Conservation (phyloP, 2,888 invertebrate genomes). For the Pandemis cinnamomeana region DNA sequence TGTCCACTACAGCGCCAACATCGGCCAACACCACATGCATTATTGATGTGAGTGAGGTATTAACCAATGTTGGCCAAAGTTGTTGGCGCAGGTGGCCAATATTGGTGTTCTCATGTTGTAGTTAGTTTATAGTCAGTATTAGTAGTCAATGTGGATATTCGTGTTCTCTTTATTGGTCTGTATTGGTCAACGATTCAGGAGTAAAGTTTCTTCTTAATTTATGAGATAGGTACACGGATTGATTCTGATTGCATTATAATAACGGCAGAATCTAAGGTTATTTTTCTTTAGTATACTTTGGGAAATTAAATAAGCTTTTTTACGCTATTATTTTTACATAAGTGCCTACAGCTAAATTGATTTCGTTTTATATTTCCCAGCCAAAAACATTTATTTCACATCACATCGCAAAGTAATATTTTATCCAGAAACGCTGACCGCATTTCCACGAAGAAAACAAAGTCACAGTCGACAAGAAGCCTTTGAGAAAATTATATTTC, state of each 20-base stretch:
- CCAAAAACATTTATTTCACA: slow-evolving; percentile 18
- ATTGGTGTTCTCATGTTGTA: not conserved
- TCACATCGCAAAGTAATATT: slow-evolving; percentile 27
- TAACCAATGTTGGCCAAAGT: too few species aligned
- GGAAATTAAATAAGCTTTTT: too few species aligned
- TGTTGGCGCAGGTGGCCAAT: not conserved
- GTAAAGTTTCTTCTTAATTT: too few species aligned
- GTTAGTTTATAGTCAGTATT: not conserved
- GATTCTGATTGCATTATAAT: too few species aligned
- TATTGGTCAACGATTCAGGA: not conserved
- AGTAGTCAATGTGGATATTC: not conserved
- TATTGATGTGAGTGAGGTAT: not conserved
- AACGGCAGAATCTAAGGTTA: too few species aligned
- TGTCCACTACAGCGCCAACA: slow-evolving; percentile 1
- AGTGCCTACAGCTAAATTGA: not conserved
- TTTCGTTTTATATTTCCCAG: not conserved
- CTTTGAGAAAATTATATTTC: slow-evolving; percentile 59
- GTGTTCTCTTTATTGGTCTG: not conserved
- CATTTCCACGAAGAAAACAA: slow-evolving; percentile 42
- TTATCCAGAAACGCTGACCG: slow-evolving; percentile 40
- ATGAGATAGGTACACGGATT: too few species aligned
- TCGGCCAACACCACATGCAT: not conserved
- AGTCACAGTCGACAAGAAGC: slow-evolving; percentile 47
- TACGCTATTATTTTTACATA: too few species aligned
- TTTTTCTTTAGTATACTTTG: too few species aligned